These are phyloP conservation scores for Formicarius rufipectus DNA, from an alignment of 2,113 vertebrate genomes.

Conservation along the genomic window DNA sequence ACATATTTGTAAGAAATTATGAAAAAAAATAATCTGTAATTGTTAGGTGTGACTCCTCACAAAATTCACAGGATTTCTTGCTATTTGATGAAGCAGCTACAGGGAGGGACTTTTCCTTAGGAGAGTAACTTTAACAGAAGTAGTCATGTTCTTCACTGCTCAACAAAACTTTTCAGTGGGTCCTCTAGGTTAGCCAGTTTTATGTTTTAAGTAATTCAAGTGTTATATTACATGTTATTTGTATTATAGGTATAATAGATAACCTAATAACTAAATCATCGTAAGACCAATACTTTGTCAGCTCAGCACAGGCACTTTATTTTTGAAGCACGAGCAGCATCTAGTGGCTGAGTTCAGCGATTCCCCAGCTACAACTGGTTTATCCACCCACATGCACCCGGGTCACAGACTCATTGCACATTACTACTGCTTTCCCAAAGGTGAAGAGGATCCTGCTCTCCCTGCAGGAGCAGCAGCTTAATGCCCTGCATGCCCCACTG, in stretches of 20 bases:
- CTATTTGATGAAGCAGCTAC: neutral
- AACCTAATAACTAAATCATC: neutral
- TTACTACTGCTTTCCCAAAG: neutral
- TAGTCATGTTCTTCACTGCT: neutral
- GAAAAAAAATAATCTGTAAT: neutral
- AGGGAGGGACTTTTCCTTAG: neutral
- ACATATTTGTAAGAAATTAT: neutral
- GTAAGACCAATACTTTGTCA: accelerated
- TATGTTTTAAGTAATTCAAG: neutral
- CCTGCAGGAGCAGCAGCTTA: neutral
- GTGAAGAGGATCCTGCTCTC: neutral
- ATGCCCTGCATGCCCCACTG: neutral
- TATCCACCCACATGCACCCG: accelerated
- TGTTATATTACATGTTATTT: neutral
- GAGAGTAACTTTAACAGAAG: neutral
- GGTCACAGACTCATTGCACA: neutral
- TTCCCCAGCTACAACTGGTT: neutral
- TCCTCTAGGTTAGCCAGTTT: neutral
- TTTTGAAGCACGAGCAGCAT: slow-evolving; percentile 19
- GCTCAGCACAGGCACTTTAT: neutral
- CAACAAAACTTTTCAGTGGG: neutral
- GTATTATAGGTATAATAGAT: neutral
- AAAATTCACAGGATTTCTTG: neutral
- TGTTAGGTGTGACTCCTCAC: neutral
- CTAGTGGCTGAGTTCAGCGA: slow-evolving; percentile 5